Conservation (phyloP, 2,888 invertebrate species). For the Asteroscopus sphinx region DNA sequence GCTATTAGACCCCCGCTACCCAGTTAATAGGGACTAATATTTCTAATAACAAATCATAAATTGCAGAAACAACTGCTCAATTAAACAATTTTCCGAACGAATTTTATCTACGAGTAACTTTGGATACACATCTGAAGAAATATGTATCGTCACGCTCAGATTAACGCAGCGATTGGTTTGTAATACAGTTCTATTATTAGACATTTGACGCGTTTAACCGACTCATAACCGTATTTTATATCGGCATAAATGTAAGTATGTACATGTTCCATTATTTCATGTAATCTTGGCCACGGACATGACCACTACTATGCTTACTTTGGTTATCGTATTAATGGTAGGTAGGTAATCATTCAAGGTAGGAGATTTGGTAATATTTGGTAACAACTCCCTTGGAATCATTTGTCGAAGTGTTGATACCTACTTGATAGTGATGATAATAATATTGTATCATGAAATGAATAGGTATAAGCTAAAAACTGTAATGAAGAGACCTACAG, state of each 20-base stretch:
- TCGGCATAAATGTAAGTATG: slow-evolving; percentile 5
- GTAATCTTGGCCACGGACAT: neutral
- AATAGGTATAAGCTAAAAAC: neutral
- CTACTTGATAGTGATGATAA: too few relatives aligned
- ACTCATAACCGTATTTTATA: slow-evolving; percentile 27
- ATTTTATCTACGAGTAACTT: slow-evolving; percentile 5
- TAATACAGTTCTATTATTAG: slow-evolving; percentile 43
- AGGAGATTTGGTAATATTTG: neutral
- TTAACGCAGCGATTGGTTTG: slow-evolving; percentile 32
- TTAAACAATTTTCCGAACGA: slow-evolving; percentile 5
- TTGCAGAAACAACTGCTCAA: slow-evolving; percentile 4
- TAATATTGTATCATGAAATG: too few relatives aligned
- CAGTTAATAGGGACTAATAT: too few relatives aligned
- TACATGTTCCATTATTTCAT: slow-evolving; percentile 1
- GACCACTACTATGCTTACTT: neutral
- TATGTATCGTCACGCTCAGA: slow-evolving; percentile 31
- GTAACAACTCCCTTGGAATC: neutral
- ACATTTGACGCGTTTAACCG: slow-evolving; percentile 29
- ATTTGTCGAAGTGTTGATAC: too few relatives aligned
- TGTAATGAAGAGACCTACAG: neutral
- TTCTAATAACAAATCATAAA: too few relatives aligned
- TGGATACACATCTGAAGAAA: slow-evolving; percentile 30
- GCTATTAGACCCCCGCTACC: too few relatives aligned
- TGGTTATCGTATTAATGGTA: neutral
- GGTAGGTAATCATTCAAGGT: neutral